Conservation (phyloP, 2,888 invertebrate species). For the Deladenus siricidicola region DNA sequence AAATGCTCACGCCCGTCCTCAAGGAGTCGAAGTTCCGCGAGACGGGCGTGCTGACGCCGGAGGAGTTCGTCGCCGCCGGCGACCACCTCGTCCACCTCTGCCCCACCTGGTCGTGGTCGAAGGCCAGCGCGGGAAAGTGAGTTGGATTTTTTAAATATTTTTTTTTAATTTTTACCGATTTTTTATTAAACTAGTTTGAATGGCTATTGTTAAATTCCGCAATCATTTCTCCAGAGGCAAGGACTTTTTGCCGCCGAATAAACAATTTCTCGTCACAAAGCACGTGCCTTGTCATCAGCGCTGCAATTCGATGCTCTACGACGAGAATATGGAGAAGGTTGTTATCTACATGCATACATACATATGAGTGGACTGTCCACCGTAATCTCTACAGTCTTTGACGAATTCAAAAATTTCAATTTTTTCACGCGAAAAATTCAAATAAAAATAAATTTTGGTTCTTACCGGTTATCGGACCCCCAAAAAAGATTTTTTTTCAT, state of each 20-base stretch:
- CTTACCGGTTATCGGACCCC: too few species aligned
- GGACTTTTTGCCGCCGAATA: conserved; percentile 76
- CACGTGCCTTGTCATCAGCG: conserved; percentile 93
- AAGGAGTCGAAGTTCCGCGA: conserved; percentile 66
- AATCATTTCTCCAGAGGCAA: conserved; percentile 27
- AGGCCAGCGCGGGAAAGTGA: conserved; percentile 66
- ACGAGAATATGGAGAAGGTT: conserved; percentile 79
- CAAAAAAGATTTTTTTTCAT: too few species aligned
- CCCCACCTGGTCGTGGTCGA: conserved; percentile 97
- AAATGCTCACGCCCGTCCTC: conserved; percentile 86
- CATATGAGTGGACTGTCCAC: too few species aligned
- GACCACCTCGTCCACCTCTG: conserved; percentile 90
- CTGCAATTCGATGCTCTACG: conserved; percentile 87
- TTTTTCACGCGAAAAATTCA: too few species aligned
- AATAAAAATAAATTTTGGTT: too few species aligned
- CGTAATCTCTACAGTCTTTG: too few species aligned
- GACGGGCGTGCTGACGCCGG: conserved; percentile 94
- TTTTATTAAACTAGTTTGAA: background rate
- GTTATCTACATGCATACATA: conserved; percentile 48
- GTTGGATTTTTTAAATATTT: conserved; percentile 10
- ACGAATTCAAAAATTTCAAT: too few species aligned
- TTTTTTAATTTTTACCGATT: background rate
- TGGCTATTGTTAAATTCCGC: background rate
- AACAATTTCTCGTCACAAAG: conserved; percentile 90
- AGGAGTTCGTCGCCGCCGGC: conserved; percentile 89